Base-by-base conservation (phyloP, 1,140 invertebrate genomes). In the Gryon sp. region DNA sequence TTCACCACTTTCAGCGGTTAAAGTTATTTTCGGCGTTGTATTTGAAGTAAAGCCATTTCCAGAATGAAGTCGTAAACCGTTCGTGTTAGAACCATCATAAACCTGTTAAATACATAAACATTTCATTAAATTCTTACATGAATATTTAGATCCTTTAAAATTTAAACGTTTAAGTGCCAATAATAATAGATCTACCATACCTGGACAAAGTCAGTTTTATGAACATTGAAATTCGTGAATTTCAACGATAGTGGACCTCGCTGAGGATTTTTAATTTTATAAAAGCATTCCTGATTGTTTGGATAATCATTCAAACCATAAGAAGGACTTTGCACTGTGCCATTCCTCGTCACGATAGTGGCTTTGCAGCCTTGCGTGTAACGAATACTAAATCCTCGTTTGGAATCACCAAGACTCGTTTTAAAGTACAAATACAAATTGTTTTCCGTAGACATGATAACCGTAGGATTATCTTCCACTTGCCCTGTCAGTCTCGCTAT, bases 351-450 rank as follows among this genome's bases (percentile, higher is more conserved):
- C 14, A 93, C 91, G 24, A 97, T 93, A 1, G 94, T 95, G 0
- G 94, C 94, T 86, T 90, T 92, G 82, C 95, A 96, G n/a, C 94
- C 95, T 89, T 96, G 95, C 36, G 94, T 94, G 78, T 96, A 97
- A 70, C 94, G 92, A 77, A 98, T 94, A 75, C 94, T 95, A 85
- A 98, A 98, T n/a, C 97, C 97, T 81, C 94, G 93, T 78, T 92
- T 93, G 0, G 94, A 95, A 83, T 97, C 95, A 15, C 95, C 96
- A 14, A 97, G 89, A 79, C 94, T 95, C 0, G 96, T 97, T 84
- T 96, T 95, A 83, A 98, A 95, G 83, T 98, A 98, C 45, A 99
- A 85, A 85, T 99, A 98, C 2, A 99, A 84, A 77, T 94, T 92
- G 83, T 93, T 97, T 16, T 94, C 93, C 0, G 97, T 98, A 0